phyloP scores from a whole-genome alignment of 1,140 invertebrate genomes.

The Scylla paramamosain region DNA sequence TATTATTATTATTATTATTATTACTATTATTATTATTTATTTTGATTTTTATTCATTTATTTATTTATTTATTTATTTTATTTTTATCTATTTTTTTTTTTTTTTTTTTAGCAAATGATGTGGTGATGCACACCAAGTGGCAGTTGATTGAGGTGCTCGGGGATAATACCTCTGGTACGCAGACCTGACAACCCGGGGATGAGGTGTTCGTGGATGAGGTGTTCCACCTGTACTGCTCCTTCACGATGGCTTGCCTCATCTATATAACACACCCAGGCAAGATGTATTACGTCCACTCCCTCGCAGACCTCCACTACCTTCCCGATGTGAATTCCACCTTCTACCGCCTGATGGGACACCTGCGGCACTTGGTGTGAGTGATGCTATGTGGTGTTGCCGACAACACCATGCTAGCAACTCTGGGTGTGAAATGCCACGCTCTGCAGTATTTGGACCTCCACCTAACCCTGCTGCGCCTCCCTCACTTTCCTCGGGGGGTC shows the following conservation, averaged over 20 bases:
- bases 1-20: too few species aligned
- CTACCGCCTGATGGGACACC: conserved; percentile 47
- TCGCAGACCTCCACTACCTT: neutral
- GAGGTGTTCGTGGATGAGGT: conserved; percentile 58
- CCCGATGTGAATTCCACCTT: conserved; percentile 59
- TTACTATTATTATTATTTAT: too few species aligned
- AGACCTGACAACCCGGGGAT: neutral
- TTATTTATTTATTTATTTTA: too few species aligned
- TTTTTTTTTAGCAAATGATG: too few species aligned
- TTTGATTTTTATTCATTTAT: too few species aligned
- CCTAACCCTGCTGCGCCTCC: neutral
- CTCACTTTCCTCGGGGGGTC: conserved; percentile 46
- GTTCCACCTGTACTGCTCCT: conserved; percentile 54
- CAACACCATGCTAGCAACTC: neutral
- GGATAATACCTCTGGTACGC: conserved; percentile 40
- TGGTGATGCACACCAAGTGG: conserved; percentile 33
- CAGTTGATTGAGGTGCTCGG: conserved; percentile 56
- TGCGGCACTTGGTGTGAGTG: conserved; percentile 59
- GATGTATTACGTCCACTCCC: neutral
- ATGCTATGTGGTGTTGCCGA: conserved; percentile 61
- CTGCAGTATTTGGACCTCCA: conserved; percentile 43
- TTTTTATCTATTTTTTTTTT: too few species aligned
- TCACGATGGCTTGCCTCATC: conserved; percentile 18
- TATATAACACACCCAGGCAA: conserved; percentile 49
- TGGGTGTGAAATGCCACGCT: conserved; percentile 50